phyloP scores from a whole-genome alignment of 2,797 vertebrate species.

The Microctenopoma lineatum region DNA sequence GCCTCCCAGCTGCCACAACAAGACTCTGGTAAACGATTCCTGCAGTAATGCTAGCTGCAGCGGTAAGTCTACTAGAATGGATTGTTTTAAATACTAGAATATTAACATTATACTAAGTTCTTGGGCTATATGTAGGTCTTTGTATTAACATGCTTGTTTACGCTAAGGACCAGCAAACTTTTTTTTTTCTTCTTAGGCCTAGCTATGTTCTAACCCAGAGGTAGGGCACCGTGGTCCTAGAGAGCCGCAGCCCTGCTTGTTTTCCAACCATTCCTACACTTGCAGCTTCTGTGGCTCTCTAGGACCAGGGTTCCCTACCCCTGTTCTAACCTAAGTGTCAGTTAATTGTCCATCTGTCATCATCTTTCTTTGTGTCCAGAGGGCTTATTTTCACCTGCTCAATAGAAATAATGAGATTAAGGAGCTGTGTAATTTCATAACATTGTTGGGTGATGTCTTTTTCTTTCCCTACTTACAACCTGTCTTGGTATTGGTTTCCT shows the following conservation, averaged over 20 bases:
- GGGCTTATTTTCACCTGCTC: conserved; percentile 6
- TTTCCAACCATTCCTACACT: too few species aligned
- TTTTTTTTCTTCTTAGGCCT: conserved; percentile 44
- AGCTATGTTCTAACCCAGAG: conserved; percentile 7
- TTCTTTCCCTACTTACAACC: conserved; percentile 32
- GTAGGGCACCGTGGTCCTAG: too few species aligned
- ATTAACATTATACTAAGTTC: too few species aligned
- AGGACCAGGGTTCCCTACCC: not conserved
- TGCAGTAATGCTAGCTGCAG: conserved; percentile 56
- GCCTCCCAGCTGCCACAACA: conserved; percentile 4
- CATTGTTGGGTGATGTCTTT: conserved; percentile 48
- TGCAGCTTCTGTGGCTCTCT: too few species aligned
- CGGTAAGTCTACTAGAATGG: conserved; percentile 55
- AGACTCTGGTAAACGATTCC: rapidly evolving
- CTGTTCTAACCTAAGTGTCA: conserved; percentile 20
- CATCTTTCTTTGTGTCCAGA: conserved; percentile 22
- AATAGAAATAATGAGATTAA: conserved; percentile 1
- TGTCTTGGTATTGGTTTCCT: conserved; percentile 65
- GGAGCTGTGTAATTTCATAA: conserved; percentile 26
- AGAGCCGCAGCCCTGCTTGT: too few species aligned
- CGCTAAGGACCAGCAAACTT: conserved; percentile 29
- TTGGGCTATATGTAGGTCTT: conserved; percentile 8
- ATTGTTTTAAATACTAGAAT: not conserved
- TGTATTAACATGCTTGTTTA: conserved; percentile 17
- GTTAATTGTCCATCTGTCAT: conserved; percentile 13